Evolutionary conservation across 2,888 invertebrate genomes (phyloP).

Genomic region (Lasioglossum calceatum): DNA sequence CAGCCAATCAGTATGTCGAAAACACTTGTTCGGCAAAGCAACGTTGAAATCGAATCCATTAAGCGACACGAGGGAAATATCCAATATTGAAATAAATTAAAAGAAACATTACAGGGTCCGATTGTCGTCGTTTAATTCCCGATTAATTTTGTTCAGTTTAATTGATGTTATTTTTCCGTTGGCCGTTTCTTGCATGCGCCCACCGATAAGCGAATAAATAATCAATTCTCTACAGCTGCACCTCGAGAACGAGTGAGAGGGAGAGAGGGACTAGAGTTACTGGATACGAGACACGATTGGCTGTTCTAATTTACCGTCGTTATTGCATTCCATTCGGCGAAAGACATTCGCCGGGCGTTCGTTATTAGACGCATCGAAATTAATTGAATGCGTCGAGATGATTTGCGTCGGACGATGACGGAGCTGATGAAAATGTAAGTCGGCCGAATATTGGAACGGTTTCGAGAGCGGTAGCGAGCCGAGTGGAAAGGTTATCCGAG

Average conservation of each 20-base stretch:
- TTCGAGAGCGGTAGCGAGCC: constrained; percentile 61
- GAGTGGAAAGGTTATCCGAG: constrained; percentile 61
- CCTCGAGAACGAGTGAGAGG: neutral
- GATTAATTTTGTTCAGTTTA: neutral
- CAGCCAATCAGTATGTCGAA: constrained; percentile 1
- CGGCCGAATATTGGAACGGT: constrained; percentile 58
- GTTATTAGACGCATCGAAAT: constrained; percentile 18
- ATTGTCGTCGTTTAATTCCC: neutral
- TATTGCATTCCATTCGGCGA: neutral
- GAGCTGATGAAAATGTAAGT: constrained; percentile 63
- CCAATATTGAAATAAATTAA: neutral
- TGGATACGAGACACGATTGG: constrained; percentile 5
- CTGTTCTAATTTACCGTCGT: constrained; percentile 17
- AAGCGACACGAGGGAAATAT: neutral
- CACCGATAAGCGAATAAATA: neutral
- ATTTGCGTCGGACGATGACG: constrained; percentile 24
- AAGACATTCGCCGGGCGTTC: neutral
- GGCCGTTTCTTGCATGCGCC: neutral
- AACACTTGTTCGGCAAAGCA: neutral
- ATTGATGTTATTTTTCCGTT: neutral
- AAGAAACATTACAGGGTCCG: neutral
- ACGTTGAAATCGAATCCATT: constrained; percentile 1
- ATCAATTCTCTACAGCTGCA: neutral
- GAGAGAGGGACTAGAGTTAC: neutral
- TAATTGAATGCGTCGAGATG: constrained; percentile 41